Conservation (phyloP, 2,113 vertebrate genomes). For the Cebus imitator region DNA sequence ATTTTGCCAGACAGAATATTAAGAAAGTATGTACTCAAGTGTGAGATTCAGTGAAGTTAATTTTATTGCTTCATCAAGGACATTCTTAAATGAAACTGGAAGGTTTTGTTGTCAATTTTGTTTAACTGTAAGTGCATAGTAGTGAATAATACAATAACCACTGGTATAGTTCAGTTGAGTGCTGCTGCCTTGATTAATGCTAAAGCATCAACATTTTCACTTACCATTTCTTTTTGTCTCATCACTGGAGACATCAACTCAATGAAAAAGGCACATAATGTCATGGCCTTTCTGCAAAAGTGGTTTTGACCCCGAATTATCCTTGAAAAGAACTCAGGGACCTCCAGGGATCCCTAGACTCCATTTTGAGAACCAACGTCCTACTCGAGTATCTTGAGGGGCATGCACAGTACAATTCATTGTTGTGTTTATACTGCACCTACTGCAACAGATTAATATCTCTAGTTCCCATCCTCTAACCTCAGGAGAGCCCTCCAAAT, state of each 20-base stretch:
- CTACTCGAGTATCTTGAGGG: neutral
- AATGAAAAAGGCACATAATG: neutral
- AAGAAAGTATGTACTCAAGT: neutral
- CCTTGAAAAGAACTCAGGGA: neutral
- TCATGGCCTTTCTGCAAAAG: neutral
- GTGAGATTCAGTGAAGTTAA: neutral
- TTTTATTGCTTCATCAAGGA: neutral
- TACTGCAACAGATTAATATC: no score
- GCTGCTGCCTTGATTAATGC: neutral
- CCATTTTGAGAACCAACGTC: neutral
- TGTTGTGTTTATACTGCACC: neutral
- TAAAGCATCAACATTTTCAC: neutral
- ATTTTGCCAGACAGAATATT: neutral
- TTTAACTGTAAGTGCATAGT: neutral
- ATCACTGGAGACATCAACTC: neutral
- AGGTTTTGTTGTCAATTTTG: neutral
- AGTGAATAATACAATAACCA: neutral
- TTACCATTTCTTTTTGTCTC: neutral
- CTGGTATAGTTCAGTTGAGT: neutral
- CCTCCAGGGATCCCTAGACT: neutral
- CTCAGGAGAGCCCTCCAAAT: neutral
- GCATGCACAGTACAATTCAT: neutral
- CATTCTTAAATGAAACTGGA: neutral
- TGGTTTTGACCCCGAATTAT: neutral
- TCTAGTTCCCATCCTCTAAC: neutral